phyloP scores from a whole-genome alignment of 2,113 vertebrate genomes.

The Haplotaxodon microlepis region DNA sequence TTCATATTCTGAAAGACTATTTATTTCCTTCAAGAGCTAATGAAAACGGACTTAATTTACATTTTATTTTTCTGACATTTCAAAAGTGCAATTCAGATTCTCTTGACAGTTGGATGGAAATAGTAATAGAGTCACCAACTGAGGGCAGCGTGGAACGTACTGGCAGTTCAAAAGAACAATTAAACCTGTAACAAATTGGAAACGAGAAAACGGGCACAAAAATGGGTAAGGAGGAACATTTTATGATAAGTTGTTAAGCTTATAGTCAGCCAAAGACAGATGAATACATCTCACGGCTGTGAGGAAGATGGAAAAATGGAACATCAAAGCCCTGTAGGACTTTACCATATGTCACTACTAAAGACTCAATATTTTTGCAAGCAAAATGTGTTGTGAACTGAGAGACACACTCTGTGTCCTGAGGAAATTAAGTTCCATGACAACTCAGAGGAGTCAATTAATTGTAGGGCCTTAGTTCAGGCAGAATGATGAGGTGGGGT shows the following conservation, averaged over 20 bases:
- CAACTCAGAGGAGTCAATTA: constrained; percentile 68
- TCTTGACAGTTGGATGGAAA: constrained; percentile 42
- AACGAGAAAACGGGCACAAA: not conserved
- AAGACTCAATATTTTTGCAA: constrained; percentile 57
- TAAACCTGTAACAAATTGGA: constrained; percentile 28
- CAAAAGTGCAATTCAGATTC: constrained; percentile 25
- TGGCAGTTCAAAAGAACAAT: constrained; percentile 47
- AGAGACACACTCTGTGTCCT: constrained; percentile 12
- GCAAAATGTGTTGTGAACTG: constrained; percentile 44
- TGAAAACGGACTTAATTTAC: constrained; percentile 44
- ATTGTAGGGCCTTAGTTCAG: constrained; percentile 45
- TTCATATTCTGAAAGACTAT: constrained; percentile 4
- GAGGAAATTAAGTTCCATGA: constrained; percentile 61
- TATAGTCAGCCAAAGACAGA: constrained; percentile 1
- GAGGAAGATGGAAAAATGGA: constrained; percentile 34
- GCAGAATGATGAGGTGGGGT: constrained; percentile 60
- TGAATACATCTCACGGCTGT: not conserved
- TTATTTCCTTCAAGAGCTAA: constrained; percentile 19
- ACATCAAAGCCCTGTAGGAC: constrained; percentile 28
- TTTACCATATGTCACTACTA: constrained; percentile 33
- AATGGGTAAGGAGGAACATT: constrained; percentile 8
- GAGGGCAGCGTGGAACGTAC: constrained; percentile 7
- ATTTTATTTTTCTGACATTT: constrained; percentile 47
- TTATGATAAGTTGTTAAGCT: constrained; percentile 36
- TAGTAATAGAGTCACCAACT: constrained; percentile 36